Conservation (phyloP, 2,888 invertebrate genomes). For the Saturnia pavonia region DNA sequence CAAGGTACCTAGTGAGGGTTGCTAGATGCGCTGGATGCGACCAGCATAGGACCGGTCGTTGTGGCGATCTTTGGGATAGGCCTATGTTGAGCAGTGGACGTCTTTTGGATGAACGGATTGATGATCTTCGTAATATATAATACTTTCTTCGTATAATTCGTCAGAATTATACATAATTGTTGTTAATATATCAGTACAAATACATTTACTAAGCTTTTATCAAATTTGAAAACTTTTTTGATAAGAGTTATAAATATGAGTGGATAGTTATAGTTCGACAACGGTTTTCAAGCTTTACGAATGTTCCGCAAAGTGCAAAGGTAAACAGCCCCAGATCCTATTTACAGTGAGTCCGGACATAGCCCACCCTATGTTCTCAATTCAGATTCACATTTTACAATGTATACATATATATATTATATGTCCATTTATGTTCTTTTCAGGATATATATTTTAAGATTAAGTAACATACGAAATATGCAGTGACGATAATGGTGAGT, state of each 20-base stretch:
- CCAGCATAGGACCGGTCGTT: too few relatives aligned
- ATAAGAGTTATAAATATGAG: background rate
- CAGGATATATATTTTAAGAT: too few relatives aligned
- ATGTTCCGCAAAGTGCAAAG: conserved; percentile 58
- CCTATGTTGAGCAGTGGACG: too few relatives aligned
- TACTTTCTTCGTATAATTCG: background rate
- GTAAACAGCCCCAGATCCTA: conserved; percentile 56
- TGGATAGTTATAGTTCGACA: background rate
- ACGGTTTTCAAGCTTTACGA: conserved; percentile 7
- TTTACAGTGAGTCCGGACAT: conserved; percentile 55
- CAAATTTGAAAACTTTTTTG: background rate
- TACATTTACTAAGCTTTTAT: background rate
- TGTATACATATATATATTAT: background rate
- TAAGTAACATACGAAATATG: too few relatives aligned
- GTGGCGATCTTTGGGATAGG: too few relatives aligned
- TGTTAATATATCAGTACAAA: too few relatives aligned
- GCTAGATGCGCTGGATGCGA: too few relatives aligned
- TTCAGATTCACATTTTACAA: conserved; percentile 20
- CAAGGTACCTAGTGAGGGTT: too few relatives aligned
- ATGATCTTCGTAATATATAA: background rate
- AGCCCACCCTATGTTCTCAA: conserved; percentile 29
- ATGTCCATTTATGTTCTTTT: too few relatives aligned
- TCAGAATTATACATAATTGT: background rate
- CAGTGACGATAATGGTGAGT: too few relatives aligned
- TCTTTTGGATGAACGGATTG: too few relatives aligned